Conservation (phyloP, 2,113 vertebrate genomes). For the Oenanthe melanoleuca region DNA sequence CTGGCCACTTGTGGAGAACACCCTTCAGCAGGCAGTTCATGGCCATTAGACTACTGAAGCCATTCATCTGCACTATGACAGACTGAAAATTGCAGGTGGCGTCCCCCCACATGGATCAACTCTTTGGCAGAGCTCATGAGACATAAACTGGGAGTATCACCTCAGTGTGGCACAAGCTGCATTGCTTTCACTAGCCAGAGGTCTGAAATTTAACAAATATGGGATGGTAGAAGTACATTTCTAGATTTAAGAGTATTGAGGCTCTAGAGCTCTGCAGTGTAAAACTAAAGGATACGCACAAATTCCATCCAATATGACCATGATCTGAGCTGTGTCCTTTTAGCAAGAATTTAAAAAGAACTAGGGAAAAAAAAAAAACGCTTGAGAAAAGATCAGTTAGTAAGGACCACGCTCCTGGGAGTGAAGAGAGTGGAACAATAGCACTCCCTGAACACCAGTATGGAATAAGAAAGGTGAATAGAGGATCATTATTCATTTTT, state of each 20-base stretch:
- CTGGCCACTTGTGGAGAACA: neutral
- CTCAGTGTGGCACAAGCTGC: neutral
- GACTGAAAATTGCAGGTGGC: neutral
- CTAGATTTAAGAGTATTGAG: neutral
- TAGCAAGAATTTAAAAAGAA: neutral
- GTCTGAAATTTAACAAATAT: neutral
- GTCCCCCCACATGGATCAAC: neutral
- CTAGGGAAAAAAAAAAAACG: neutral
- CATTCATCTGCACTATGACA: fast-evolving
- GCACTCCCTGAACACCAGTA: neutral
- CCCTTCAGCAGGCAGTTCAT: neutral
- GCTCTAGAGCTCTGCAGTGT: neutral
- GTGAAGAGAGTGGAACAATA: neutral
- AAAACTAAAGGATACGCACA: neutral
- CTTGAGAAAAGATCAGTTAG: neutral
- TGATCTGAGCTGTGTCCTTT: neutral
- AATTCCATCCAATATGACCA: neutral
- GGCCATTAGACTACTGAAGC: neutral
- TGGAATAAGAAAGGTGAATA: neutral
- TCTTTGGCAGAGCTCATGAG: neutral
- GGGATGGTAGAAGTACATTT: neutral
- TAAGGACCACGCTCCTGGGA: neutral
- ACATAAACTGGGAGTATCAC: neutral
- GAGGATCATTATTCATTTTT: neutral
- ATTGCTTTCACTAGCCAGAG: neutral